Evolutionary conservation across 2,888 invertebrate species (phyloP).

Genomic region (Atrina japonica): DNA sequence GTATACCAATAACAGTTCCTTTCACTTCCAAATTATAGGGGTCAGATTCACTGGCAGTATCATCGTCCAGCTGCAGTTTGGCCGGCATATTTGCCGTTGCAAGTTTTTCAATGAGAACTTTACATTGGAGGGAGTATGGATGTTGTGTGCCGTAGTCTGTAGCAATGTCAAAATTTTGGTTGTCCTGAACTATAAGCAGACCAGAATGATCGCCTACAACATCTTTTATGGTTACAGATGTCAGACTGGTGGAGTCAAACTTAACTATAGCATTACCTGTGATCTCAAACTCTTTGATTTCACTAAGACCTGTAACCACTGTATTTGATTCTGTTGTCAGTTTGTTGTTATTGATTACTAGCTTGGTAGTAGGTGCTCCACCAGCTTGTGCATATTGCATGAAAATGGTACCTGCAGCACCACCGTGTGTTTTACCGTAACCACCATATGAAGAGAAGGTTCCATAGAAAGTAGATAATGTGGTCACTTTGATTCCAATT

Average conservation of each 20-base stretch:
- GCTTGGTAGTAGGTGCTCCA: constrained; percentile 34
- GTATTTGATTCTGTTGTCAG: constrained; percentile 39
- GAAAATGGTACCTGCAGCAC: constrained; percentile 67
- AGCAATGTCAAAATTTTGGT: constrained; percentile 57
- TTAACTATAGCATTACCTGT: constrained; percentile 40
- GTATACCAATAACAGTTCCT: constrained; percentile 56
- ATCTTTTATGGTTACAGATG: constrained; percentile 43
- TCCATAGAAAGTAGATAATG: constrained; percentile 53
- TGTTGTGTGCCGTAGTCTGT: constrained; percentile 62
- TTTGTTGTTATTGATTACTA: constrained; percentile 53
- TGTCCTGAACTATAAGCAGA: constrained; percentile 38
- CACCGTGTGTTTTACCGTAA: constrained; percentile 37
- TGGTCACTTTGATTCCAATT: constrained; percentile 46
- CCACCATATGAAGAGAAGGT: constrained; percentile 54
- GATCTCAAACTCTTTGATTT: constrained; percentile 47
- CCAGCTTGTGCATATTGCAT: constrained; percentile 50
- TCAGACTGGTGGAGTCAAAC: constrained; percentile 32
- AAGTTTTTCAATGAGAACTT: constrained; percentile 49
- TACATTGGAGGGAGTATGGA: constrained; percentile 59
- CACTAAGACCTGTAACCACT: constrained; percentile 27
- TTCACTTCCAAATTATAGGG: constrained; percentile 55
- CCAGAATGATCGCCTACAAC: constrained; percentile 63
- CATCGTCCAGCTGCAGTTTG: constrained; percentile 60
- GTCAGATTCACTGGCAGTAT: constrained; percentile 34
- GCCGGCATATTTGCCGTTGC: constrained; percentile 53